A percentile compares a stretch with the other conserved stretches of the same genome.
These are phyloP conservation scores for Macrobrachium rosenbergii DNA, from an alignment of 1,140 invertebrate species.

Conservation along the genomic window DNA sequence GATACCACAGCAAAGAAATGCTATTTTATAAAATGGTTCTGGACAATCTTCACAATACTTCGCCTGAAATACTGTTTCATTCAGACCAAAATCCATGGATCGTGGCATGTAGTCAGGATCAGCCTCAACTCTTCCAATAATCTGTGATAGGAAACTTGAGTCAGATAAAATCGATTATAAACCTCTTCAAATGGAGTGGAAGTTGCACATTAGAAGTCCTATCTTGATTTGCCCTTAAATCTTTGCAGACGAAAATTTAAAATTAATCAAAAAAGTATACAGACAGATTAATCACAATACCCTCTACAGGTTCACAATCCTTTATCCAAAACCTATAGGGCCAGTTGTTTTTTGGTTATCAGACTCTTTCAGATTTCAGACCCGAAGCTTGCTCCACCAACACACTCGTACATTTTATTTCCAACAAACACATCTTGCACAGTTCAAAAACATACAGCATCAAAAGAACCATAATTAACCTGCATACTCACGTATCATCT, in stretches of 20 bases:
- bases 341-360: too few relatives aligned
- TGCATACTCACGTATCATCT: too few relatives aligned
- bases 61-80: slow-evolving; percentile 87
- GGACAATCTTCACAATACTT: slow-evolving; percentile 91
- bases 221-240: too few relatives aligned
- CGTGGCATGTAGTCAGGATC: slow-evolving; percentile 91
- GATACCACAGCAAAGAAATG: slow-evolving; percentile 89
- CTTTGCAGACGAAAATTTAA: not conserved
- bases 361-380: too few relatives aligned
- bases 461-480: too few relatives aligned
- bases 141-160: slow-evolving; percentile 73
- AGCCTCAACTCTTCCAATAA: slow-evolving; percentile 92
- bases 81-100: slow-evolving; percentile 92
- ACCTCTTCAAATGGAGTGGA: not conserved
- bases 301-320: too few relatives aligned
- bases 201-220: too few relatives aligned
- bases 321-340: too few relatives aligned
- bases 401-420: too few relatives aligned
- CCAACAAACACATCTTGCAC: too few relatives aligned
- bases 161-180: slow-evolving; percentile 14
- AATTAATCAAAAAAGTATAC: not conserved
- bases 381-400: too few relatives aligned
- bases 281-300: not conserved
- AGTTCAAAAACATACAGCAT: too few relatives aligned
- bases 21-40: slow-evolving; percentile 87